A percentile compares a stretch with the other conserved stretches of the same genome.
Evolutionary conservation across 2,113 vertebrate genomes (phyloP).

Genomic region (Ginglymostoma cirratum): DNA sequence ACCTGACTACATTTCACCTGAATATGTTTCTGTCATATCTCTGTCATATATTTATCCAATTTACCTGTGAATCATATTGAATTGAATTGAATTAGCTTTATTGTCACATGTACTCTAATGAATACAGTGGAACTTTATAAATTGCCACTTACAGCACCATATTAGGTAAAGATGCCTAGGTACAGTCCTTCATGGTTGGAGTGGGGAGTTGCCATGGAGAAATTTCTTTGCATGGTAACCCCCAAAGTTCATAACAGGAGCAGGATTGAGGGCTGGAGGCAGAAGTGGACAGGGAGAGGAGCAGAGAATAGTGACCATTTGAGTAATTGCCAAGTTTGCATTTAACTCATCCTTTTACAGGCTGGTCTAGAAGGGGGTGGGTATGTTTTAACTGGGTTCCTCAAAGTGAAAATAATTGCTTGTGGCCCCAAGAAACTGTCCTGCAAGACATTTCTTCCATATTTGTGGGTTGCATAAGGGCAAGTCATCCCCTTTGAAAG

Average conservation of each 20-base stretch:
- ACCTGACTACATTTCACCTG: not conserved
- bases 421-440: not conserved
- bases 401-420: not conserved
- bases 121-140: too few relatives aligned
- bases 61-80: not conserved
- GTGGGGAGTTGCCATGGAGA: not conserved
- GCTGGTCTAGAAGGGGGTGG: not conserved
- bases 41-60: not conserved
- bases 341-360: not conserved
- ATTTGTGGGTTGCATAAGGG: not conserved
- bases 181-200: not conserved
- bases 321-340: not conserved
- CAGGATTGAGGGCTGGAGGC: not conserved
- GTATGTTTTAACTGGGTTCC: not conserved
- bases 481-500: not conserved
- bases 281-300: not conserved
- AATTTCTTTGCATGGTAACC: not conserved
- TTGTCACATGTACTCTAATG: too few relatives aligned
- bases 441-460: not conserved
- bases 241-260: not conserved
- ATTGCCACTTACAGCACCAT: too few relatives aligned
- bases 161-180: too few relatives aligned
- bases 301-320: not conserved
- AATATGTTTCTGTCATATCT: not conserved
- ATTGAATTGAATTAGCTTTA: too few relatives aligned